Conservation (phyloP, 2,797 vertebrate genomes). For the Acanthurus tractus region DNA sequence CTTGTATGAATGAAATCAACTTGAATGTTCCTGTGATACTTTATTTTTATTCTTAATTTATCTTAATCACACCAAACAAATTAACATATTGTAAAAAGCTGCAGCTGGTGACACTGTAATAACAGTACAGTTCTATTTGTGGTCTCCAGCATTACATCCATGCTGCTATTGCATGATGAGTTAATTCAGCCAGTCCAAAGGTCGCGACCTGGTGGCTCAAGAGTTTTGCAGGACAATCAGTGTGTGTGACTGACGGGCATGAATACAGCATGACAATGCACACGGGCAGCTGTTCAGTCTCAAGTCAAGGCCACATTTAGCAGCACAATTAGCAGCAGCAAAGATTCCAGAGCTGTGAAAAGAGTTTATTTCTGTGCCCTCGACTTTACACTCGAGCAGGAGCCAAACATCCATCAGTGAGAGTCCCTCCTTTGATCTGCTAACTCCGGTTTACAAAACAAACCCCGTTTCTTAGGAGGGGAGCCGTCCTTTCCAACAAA, state of each 20-base stretch:
- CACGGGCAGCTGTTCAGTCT: constrained; percentile 29
- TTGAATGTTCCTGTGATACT: too few species aligned
- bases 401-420: constrained; percentile 7
- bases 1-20: too few species aligned
- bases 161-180: not conserved
- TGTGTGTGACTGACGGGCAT: not conserved
- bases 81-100: not conserved
- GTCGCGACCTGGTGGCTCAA: constrained; percentile 1
- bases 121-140: constrained; percentile 1
- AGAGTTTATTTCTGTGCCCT: constrained; percentile 16
- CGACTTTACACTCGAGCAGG: not conserved
- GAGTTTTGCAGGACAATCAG: not conserved
- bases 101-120: not conserved
- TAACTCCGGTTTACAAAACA: constrained; percentile 20
- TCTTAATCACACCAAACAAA: not conserved
- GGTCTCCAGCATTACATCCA: not conserved
- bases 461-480: constrained; percentile 79
- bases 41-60: not conserved
- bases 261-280: constrained; percentile 34
- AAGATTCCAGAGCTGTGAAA: constrained; percentile 29
- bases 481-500: constrained; percentile 83
- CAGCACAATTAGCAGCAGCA: constrained; percentile 17
- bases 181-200: not conserved
- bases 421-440: not conserved
- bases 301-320: not conserved